These are phyloP conservation scores for Zhuqinia jingwanae DNA, from an alignment of 2,888 invertebrate species.

Conservation along the genomic window DNA sequence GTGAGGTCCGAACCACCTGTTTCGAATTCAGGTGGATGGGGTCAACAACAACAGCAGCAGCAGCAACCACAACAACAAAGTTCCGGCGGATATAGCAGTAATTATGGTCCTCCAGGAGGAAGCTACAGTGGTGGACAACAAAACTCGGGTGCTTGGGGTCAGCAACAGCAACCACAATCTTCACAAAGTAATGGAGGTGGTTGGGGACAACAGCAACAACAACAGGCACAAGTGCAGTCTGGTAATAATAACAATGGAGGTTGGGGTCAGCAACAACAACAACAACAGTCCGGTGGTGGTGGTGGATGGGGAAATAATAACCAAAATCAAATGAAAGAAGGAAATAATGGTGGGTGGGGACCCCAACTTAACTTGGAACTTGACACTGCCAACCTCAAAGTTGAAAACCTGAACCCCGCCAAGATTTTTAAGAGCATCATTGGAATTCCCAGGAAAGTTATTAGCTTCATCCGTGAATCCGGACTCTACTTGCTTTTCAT, in stretches of 20 bases:
- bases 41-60: constrained; percentile 25
- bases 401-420: constrained; percentile 37
- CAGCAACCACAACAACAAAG: constrained; percentile 9
- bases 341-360: constrained; percentile 42
- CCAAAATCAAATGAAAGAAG: constrained; percentile 50
- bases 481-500: constrained; percentile 66
- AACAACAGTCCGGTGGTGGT: not conserved
- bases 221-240: constrained; percentile 23
- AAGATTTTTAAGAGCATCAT: constrained; percentile 50
- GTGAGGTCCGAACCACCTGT: constrained; percentile 52
- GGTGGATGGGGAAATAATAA: constrained; percentile 36
- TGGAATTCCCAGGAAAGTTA: constrained; percentile 55
- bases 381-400: constrained; percentile 44
- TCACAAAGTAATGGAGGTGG: constrained; percentile 32
- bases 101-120: not conserved
- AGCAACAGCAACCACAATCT: not conserved
- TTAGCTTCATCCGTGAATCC: constrained; percentile 63
- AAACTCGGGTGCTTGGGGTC: not conserved
- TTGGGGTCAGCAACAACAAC: constrained; percentile 51
- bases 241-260: constrained; percentile 31
- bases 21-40: constrained; percentile 55
- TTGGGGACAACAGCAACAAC: constrained; percentile 57
- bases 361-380: constrained; percentile 47
- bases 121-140: not conserved
- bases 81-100: constrained; percentile 45